These are phyloP conservation scores for Drosophila eugracilis DNA, from an alignment of 1,140 invertebrate genomes.

Conservation along the genomic window DNA sequence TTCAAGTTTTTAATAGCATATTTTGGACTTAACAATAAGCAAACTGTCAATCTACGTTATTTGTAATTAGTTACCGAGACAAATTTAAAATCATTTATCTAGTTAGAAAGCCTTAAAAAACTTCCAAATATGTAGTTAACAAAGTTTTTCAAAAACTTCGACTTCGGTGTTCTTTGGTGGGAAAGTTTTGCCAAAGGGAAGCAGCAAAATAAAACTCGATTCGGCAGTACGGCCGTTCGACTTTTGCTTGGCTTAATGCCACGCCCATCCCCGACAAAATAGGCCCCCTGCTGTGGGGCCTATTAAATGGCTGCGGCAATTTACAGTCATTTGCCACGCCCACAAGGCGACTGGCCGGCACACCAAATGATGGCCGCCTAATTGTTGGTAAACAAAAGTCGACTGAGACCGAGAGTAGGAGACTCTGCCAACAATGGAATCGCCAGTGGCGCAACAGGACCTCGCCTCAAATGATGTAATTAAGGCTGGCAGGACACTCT, in stretches of 20 bases:
- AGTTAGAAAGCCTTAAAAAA: background rate
- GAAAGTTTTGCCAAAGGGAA: background rate
- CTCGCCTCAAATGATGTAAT: slow-evolving; percentile 78
- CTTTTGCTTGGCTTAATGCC: slow-evolving; percentile 36
- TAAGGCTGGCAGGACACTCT: slow-evolving; percentile 56
- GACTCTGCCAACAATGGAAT: slow-evolving; percentile 49
- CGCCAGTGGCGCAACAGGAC: slow-evolving; percentile 63
- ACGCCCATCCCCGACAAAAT: slow-evolving; percentile 7
- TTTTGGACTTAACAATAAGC: too few relatives aligned
- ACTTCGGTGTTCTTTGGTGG: background rate
- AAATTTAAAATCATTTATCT: background rate
- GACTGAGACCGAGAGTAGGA: slow-evolving; percentile 17
- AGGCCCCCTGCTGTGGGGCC: slow-evolving; percentile 28
- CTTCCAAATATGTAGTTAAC: background rate
- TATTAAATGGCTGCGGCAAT: slow-evolving; percentile 67
- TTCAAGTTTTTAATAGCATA: too few relatives aligned
- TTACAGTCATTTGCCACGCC: slow-evolving; percentile 76
- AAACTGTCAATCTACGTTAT: too few relatives aligned
- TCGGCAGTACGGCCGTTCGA: slow-evolving; percentile 11
- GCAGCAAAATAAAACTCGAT: slow-evolving; percentile 19
- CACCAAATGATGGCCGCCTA: slow-evolving; percentile 59
- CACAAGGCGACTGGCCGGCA: slow-evolving; percentile 24
- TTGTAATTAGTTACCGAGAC: too few relatives aligned
- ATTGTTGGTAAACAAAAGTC: slow-evolving; percentile 80
- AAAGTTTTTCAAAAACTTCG: background rate